Evolutionary conservation across 2,113 vertebrate species (phyloP).

Genomic region (Pollimyrus isidori): DNA sequence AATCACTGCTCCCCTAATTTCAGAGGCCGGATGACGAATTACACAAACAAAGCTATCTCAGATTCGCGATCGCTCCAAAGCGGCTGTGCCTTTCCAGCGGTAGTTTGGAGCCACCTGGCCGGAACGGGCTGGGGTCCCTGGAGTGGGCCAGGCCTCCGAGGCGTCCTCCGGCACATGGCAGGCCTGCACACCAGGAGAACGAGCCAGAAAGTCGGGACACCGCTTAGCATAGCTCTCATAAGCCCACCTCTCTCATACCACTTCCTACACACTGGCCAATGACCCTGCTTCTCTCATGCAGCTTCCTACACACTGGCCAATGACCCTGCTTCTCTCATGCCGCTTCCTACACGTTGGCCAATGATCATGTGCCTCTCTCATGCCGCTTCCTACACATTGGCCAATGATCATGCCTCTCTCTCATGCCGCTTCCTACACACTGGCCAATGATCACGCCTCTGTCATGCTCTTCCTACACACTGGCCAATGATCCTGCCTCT

Average conservation of each 20-base stretch:
- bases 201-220: background rate
- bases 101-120: constrained; percentile 13
- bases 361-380: background rate
- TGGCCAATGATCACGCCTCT: background rate
- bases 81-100: constrained; percentile 1
- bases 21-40: constrained; percentile 29
- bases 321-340: background rate
- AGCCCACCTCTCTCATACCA: background rate
- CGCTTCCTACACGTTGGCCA: background rate
- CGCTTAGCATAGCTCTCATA: background rate
- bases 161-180: background rate
- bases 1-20: constrained; percentile 31
- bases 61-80: constrained; percentile 19
- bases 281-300: background rate
- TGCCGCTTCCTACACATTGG: background rate
- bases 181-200: background rate
- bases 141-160: background rate
- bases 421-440: background rate
- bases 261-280: background rate
- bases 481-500: background rate
- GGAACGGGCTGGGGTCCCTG: background rate
- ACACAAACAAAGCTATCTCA: constrained; percentile 36
- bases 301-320: background rate
- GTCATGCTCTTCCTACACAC: background rate
- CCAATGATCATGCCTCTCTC: background rate